Evolutionary conservation across 2,888 invertebrate species (phyloP).

Genomic region (Drosophila anomelani): DNA sequence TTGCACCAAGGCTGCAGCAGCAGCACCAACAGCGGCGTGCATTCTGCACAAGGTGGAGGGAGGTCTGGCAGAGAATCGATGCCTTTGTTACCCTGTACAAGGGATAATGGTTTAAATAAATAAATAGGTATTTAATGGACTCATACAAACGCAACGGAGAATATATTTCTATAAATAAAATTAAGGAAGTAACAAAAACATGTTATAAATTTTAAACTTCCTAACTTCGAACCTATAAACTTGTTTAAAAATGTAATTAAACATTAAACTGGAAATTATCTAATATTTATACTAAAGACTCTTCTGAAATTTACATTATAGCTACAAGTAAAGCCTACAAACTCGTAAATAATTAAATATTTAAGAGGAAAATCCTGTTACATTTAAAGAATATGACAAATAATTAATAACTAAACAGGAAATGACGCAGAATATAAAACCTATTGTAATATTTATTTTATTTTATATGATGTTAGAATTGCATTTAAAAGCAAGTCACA

Average conservation of each 20-base stretch:
- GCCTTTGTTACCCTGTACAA: constrained; percentile 17
- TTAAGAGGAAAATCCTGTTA: no score
- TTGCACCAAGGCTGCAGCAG: constrained; percentile 19
- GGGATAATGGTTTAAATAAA: background rate
- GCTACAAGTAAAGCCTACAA: no score
- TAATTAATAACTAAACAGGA: no score
- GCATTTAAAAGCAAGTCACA: background rate
- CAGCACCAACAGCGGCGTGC: background rate
- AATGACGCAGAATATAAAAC: no score
- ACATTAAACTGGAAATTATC: no score
- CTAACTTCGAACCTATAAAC: no score
- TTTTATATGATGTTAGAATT: background rate
- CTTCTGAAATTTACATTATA: no score
- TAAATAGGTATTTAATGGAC: background rate
- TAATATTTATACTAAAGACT: no score
- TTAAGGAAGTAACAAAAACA: background rate
- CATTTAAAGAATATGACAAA: no score
- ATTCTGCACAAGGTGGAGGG: constrained; percentile 3
- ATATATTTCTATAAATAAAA: background rate
- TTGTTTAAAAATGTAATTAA: no score
- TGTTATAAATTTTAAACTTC: background rate
- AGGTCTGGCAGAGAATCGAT: background rate
- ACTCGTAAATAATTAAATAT: no score
- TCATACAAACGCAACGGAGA: background rate
- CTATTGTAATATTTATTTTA: no score